A percentile compares a stretch with the other conserved stretches of the same genome.
Conservation (phyloP, 2,113 vertebrate genomes). For the Macaca nemestrina region DNA sequence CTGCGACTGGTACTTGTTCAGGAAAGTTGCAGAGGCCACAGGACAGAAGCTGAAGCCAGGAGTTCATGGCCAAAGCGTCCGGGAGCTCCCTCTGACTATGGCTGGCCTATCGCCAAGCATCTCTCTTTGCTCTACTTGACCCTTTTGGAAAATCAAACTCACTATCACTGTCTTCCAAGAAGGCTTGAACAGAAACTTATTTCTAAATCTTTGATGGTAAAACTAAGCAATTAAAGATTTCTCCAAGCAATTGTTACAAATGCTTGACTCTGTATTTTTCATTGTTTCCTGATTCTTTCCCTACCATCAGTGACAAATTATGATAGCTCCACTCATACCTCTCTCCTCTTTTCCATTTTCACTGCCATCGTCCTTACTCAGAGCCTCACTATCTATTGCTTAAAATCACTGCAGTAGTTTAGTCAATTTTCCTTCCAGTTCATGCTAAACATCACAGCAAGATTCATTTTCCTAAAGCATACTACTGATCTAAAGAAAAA, state of each 20-base stretch:
- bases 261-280: not conserved
- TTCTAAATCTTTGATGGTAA: not conserved
- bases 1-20: not conserved
- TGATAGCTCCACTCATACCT: accelerated
- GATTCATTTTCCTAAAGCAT: not conserved
- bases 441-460: not conserved
- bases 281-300: not conserved
- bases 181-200: not conserved
- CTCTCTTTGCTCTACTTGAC: not conserved
- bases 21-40: not conserved
- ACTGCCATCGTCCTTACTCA: too few relatives aligned
- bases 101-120: not conserved
- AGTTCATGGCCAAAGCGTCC: too few relatives aligned
- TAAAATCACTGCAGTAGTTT: not conserved
- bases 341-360: not conserved
- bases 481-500: not conserved
- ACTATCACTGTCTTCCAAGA: not conserved
- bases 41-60: not conserved
- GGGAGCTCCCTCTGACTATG: not conserved
- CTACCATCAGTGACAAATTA: not conserved
- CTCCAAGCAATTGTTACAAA: not conserved
- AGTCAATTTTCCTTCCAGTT: not conserved
- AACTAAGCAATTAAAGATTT: not conserved
- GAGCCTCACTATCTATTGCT: not conserved
- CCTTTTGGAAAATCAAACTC: not conserved